Evolutionary conservation across 2,113 vertebrate species (phyloP).

Genomic region (Hippocampus abdominalis): DNA sequence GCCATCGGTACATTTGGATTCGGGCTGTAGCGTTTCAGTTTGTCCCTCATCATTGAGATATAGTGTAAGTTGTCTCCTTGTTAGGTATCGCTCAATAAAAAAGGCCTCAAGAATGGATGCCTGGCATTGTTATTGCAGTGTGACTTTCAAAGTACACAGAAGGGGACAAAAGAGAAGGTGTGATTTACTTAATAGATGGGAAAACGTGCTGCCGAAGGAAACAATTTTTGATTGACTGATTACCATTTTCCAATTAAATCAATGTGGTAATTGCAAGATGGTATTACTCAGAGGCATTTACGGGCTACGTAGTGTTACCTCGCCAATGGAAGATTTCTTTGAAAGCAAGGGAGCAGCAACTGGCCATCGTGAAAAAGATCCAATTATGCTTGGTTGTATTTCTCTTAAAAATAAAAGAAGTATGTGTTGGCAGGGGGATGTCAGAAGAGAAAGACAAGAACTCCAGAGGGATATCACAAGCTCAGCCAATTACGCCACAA

Average conservation of each 20-base stretch:
- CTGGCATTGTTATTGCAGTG: slow-evolving; percentile 5
- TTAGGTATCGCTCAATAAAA: slow-evolving; percentile 10
- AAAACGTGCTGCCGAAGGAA: slow-evolving; percentile 4
- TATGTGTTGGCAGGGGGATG: slow-evolving; percentile 41
- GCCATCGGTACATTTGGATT: slow-evolving; percentile 47
- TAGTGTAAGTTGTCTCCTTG: slow-evolving; percentile 12
- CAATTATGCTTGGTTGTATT: slow-evolving; percentile 59
- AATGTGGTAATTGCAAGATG: not conserved
- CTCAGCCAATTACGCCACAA: slow-evolving; percentile 65
- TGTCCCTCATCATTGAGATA: slow-evolving; percentile 38
- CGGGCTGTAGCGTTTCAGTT: slow-evolving; percentile 34
- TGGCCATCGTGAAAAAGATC: slow-evolving; percentile 28
- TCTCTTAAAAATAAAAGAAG: slow-evolving; percentile 38
- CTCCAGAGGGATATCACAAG: slow-evolving; percentile 51
- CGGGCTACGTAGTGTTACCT: slow-evolving; percentile 5
- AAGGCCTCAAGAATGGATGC: slow-evolving; percentile 11
- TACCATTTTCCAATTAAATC: not conserved
- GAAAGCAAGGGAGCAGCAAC: slow-evolving; percentile 15
- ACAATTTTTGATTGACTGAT: not conserved
- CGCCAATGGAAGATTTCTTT: slow-evolving; percentile 22
- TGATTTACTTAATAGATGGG: slow-evolving; percentile 15
- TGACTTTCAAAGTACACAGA: slow-evolving; percentile 15
- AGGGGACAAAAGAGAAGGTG: not conserved
- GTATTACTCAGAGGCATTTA: not conserved
- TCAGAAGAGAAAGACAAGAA: slow-evolving; percentile 59